These are phyloP conservation scores for Sycophila texana DNA, from an alignment of 2,888 invertebrate genomes.

Conservation along the genomic window DNA sequence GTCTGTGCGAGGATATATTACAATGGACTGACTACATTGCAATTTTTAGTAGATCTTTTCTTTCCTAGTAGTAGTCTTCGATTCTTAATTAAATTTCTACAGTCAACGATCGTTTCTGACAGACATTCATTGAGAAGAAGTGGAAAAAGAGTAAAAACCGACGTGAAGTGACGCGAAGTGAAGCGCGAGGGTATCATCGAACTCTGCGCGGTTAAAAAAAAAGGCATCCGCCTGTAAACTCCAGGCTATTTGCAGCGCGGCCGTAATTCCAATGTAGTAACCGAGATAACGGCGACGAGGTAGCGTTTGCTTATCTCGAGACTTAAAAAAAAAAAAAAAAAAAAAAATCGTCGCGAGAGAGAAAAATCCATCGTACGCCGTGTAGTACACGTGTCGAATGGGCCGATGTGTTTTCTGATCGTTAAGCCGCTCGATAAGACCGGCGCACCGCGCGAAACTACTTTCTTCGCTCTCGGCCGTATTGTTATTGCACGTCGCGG, in stretches of 20 bases:
- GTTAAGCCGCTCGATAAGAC: constrained; percentile 49
- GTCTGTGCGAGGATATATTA: too few species aligned
- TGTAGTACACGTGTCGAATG: constrained; percentile 48
- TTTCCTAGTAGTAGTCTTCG: too few species aligned
- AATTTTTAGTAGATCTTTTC: too few species aligned
- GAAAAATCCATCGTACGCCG: constrained; percentile 9
- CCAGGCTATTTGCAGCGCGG: constrained; percentile 13
- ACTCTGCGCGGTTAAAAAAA: not conserved
- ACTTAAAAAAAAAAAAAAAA: not conserved
- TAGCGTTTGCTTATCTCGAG: constrained; percentile 18
- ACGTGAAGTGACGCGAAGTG: not conserved
- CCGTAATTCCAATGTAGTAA: constrained; percentile 50
- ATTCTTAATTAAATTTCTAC: too few species aligned
- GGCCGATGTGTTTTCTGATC: constrained; percentile 40
- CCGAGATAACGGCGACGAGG: constrained; percentile 28
- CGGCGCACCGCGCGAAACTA: not conserved
- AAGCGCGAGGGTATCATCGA: too few species aligned
- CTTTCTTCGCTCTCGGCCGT: not conserved
- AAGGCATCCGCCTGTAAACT: constrained; percentile 6
- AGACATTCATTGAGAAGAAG: not conserved
- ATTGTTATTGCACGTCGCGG: constrained; percentile 13
- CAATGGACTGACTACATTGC: too few species aligned
- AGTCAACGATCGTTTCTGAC: not conserved
- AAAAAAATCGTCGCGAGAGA: constrained; percentile 14
- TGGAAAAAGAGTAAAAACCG: not conserved